Base-by-base conservation (phyloP, 2,113 vertebrate genomes). In the Strix aluco region DNA sequence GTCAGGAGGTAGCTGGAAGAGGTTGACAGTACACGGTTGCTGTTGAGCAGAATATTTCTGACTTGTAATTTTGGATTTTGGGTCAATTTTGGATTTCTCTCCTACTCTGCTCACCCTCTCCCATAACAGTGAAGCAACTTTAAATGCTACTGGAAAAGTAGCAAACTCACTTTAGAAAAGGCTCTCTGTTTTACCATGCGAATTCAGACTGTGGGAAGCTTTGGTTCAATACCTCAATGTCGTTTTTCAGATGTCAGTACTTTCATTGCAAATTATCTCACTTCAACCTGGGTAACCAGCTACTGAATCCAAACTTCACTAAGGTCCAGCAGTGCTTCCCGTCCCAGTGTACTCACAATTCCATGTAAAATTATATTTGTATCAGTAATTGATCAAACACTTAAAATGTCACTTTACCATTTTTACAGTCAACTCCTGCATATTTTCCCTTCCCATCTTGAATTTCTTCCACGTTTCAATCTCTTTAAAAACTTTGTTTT, bases 401-500 rank as follows among this genome's bases (percentile, higher is more conserved):
- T 81, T 52, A 86, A 52, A 84, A 88, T 67, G 47, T 59, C 69
- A 84, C 52, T 90, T 94, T 18, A 59, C 19, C 20, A 47, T 74
- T 95, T 81, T 84, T 93, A 29, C 42, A 67, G 30, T 32, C 3
- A 1, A 18, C 23, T 78, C 34, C 46, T 57, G 26, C 0, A 0
- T 81, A 51, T 69, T 88, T 92, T 88, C 20, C 21, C n/a, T 73
- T 90, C 72, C 19, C 20, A 57, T 51, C 52, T 40, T 54, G 47
- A 90, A 86, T 65, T 82, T 93, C 36, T 91, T 90, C 42, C 59
- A 92, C 2, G 1, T 86, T 67, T 86, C 32, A 19, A 54, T 63
- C 30, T 72, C 69, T 69, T 73, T 88, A 78, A 94, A 88, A 58
- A 21, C 5, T 78, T 44, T 93, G n/a, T 73, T 90, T 93, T 91